A percentile compares a stretch with the other conserved stretches of the same genome.
Conservation (phyloP, 2,797 vertebrate genomes). For the Platalea minor region DNA sequence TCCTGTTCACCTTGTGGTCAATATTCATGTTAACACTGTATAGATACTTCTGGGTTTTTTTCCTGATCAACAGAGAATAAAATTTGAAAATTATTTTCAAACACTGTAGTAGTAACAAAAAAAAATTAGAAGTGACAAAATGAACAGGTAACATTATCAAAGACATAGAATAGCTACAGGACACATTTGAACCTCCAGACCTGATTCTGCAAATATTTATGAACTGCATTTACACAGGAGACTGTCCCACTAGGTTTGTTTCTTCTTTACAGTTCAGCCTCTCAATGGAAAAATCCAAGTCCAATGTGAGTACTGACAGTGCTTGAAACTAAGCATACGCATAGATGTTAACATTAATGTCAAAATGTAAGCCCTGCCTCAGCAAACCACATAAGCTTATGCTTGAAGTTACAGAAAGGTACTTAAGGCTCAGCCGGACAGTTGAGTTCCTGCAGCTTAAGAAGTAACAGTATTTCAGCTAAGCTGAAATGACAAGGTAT, state of each 20-base stretch:
- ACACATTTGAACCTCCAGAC: not conserved
- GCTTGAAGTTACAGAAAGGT: not conserved
- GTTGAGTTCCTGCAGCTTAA: not conserved
- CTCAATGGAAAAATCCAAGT: not conserved
- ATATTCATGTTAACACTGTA: constrained; percentile 31
- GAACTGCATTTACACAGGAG: not conserved
- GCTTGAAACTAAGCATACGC: not conserved
- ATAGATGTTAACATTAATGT: not conserved
- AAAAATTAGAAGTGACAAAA: not conserved
- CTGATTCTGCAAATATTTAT: not conserved
- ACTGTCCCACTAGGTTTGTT: not conserved
- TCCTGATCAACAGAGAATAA: not conserved
- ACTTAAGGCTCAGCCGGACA: not conserved
- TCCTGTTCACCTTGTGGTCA: constrained; percentile 50
- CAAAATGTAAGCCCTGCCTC: not conserved
- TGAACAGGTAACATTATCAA: not conserved
- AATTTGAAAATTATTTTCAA: constrained; percentile 1
- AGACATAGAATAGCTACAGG: not conserved
- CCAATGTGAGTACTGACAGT: not conserved
- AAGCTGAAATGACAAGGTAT: not conserved
- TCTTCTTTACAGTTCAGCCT: not conserved
- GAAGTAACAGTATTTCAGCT: not conserved
- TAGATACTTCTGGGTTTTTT: not conserved
- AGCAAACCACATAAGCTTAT: not conserved
- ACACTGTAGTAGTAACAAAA: not conserved